These are phyloP conservation scores for Sinhomidia bicolor DNA, from an alignment of 2,888 invertebrate genomes.

Conservation along the genomic window DNA sequence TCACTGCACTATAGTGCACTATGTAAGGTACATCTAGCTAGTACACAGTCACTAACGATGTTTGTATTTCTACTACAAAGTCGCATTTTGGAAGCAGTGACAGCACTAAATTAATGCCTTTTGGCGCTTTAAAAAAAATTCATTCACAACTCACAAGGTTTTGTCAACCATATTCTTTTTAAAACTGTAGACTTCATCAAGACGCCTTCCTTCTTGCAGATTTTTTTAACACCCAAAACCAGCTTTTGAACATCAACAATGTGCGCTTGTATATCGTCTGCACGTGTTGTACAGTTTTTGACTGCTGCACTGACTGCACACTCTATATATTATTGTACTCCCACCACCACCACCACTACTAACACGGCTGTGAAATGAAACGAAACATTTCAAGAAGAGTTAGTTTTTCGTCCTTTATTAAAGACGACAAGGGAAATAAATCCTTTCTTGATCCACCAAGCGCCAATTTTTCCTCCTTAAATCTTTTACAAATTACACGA, in stretches of 20 bases:
- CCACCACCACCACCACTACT: background rate
- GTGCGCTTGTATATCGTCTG: background rate
- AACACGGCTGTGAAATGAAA: background rate
- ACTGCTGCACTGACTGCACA: background rate
- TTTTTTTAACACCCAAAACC: background rate
- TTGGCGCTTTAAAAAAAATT: conserved; percentile 39
- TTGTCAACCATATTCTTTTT: conserved; percentile 18
- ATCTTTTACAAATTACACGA: conserved; percentile 49
- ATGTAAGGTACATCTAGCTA: no score
- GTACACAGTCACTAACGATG: background rate
- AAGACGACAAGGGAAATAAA: conserved; percentile 33
- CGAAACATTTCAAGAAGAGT: conserved; percentile 5
- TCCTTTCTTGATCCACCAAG: conserved; percentile 46
- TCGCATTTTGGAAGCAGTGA: conserved; percentile 29
- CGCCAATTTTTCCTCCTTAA: conserved; percentile 45
- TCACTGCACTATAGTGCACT: background rate
- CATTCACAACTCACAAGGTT: conserved; percentile 55
- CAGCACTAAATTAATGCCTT: conserved; percentile 50
- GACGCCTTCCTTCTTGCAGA: conserved; percentile 40
- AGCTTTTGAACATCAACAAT: conserved; percentile 8
- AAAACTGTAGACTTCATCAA: background rate
- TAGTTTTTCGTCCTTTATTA: conserved; percentile 24
- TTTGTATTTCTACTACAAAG: background rate
- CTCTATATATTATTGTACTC: background rate
- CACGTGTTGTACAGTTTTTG: background rate